Evolutionary conservation across 2,888 invertebrate species (phyloP).

Genomic region (Diarsia dahlii): DNA sequence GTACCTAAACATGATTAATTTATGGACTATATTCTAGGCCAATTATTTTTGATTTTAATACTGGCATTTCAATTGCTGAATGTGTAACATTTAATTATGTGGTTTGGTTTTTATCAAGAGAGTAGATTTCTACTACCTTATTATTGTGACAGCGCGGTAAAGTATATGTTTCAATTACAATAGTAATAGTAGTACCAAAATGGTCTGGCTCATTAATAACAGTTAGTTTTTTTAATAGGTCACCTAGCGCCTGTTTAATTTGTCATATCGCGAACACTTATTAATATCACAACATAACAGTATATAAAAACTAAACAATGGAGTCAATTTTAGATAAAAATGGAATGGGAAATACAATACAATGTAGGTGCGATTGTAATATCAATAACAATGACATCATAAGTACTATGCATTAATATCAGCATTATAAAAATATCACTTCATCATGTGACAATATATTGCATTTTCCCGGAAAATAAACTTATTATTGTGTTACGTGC

Average conservation of each 20-base stretch:
- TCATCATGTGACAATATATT: neutral
- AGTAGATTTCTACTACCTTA: neutral
- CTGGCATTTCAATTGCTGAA: neutral
- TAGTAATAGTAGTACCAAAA: neutral
- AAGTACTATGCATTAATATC: neutral
- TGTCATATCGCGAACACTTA: neutral
- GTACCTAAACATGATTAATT: neutral
- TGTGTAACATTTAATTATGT: neutral
- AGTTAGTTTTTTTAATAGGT: neutral
- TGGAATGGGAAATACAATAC: slow-evolving; percentile 7
- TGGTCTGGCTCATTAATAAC: neutral
- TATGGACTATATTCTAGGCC: neutral
- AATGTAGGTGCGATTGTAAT: neutral
- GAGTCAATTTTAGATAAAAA: slow-evolving; percentile 36
- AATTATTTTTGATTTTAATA: neutral
- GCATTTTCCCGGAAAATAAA: neutral
- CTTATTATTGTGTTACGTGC: neutral
- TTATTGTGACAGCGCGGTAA: neutral
- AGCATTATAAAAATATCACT: neutral
- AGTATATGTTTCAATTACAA: neutral
- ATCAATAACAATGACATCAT: slow-evolving; percentile 30
- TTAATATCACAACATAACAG: slow-evolving; percentile 13
- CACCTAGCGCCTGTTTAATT: neutral
- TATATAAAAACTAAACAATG: slow-evolving; percentile 27
- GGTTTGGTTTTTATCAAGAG: neutral